These are phyloP conservation scores for Pseudomyrmex concolor DNA, from an alignment of 1,140 invertebrate genomes.

Conservation along the genomic window DNA sequence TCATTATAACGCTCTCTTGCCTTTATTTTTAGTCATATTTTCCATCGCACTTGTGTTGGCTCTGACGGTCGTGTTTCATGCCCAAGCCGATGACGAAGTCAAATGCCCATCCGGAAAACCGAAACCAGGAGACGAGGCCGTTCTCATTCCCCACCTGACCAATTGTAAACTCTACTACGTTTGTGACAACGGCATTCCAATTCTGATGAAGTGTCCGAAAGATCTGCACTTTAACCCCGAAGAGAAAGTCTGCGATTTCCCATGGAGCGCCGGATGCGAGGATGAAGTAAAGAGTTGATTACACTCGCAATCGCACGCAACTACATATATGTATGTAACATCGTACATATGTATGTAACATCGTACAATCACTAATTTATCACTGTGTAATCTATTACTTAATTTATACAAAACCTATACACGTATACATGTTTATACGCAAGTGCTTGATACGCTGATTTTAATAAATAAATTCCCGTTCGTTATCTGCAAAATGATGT, in stretches of 20 bases:
- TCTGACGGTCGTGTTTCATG: slow-evolving; percentile 23
- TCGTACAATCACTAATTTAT: too few relatives aligned
- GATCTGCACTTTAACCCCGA: slow-evolving; percentile 86
- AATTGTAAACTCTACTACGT: slow-evolving; percentile 87
- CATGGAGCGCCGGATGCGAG: slow-evolving; percentile 83
- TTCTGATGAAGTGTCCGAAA: slow-evolving; percentile 84
- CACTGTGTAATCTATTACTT: neutral
- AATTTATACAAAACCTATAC: neutral
- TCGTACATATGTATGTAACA: neutral
- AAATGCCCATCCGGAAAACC: slow-evolving; percentile 62
- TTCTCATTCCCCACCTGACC: slow-evolving; percentile 83
- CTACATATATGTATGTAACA: neutral
- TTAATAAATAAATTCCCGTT: slow-evolving; percentile 16
- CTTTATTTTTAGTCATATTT: slow-evolving; percentile 50
- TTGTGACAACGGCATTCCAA: slow-evolving; percentile 84
- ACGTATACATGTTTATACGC: neutral
- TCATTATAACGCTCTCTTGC: neutral
- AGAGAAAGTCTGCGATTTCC: slow-evolving; percentile 86
- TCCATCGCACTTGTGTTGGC: neutral
- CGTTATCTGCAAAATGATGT: neutral
- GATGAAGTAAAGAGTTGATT: too few relatives aligned
- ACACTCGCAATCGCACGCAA: too few relatives aligned
- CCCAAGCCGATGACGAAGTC: slow-evolving; percentile 33
- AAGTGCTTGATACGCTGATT: neutral
- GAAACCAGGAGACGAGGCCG: slow-evolving; percentile 68